Evolutionary conservation across 1,140 invertebrate genomes (phyloP).

Genomic region (Macrobrachium rosenbergii): DNA sequence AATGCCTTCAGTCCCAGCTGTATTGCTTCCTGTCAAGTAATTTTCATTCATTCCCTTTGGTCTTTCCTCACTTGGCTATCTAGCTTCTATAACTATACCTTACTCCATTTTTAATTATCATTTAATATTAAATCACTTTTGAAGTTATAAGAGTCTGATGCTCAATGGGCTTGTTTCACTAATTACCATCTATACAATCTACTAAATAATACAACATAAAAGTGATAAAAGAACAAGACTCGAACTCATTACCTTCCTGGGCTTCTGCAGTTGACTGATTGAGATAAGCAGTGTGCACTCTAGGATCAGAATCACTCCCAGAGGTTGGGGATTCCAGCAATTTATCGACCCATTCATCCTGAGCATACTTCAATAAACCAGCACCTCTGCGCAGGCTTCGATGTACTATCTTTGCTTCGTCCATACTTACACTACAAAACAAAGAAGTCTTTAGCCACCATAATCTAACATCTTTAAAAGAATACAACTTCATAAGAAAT

Average conservation of each 20-base stretch:
- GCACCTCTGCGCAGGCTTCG: conserved; percentile 77
- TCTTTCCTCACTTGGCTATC: no score
- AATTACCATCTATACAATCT: no score
- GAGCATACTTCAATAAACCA: conserved; percentile 76
- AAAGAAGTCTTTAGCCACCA: no score
- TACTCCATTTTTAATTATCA: no score
- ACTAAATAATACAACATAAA: background rate
- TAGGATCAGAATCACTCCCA: conserved; percentile 77
- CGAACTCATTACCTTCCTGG: conserved; percentile 76
- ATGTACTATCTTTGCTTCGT: conserved; percentile 81
- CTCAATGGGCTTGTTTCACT: no score
- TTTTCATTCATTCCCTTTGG: no score
- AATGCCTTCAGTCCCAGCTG: no score
- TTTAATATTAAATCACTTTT: no score
- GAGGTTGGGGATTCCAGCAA: conserved; percentile 71
- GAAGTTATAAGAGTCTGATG: no score
- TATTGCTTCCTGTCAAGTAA: no score
- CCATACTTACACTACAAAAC: conserved; percentile 75
- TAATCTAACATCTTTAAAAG: no score
- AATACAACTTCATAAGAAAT: conserved; percentile 49
- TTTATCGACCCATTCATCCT: conserved; percentile 68
- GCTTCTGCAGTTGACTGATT: conserved; percentile 81
- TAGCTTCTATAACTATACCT: no score
- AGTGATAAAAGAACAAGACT: background rate
- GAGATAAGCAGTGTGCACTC: conserved; percentile 78